Base-by-base conservation (phyloP, 2,888 invertebrate species). In the Kryphioiulus occultus region DNA sequence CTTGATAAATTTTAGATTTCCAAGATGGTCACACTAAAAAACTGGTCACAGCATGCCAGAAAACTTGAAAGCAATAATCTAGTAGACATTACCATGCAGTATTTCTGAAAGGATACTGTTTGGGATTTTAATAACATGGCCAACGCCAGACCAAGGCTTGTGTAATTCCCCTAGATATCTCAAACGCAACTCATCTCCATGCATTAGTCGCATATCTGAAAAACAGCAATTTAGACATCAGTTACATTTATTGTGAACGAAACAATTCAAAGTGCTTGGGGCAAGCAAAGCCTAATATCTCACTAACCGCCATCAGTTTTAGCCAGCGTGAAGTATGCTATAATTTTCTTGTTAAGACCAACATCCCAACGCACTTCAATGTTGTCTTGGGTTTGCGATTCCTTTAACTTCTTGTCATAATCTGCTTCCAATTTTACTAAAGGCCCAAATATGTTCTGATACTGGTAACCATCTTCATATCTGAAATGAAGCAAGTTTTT, bases 281-380 rank as follows among this genome's bases (percentile, higher is more conserved):
- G n/a, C n/a, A n/a, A n/a, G n/a, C n/a, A n/a, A n/a, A n/a, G n/a
- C n/a, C n/a, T n/a, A n/a, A n/a, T n/a, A n/a, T n/a, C n/a, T 32
- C n/a, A 42, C 68, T 15, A 91, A 93, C 94, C 94, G 88, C 98
- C 98, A 91, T 99, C 98, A 2, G 99, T 98, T 93, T 99, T 99
- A 3, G 99, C 98, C 87, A 99, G 93, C 87, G 97, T 97, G 92
- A 99, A 99, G 92, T 98, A 99, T 0, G 99, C 99, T 88, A 98
- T 98, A 0, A 97, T 97, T 92, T 99, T 99, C 93, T 99, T 99
- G 91, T 99, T 99, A 35, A 99, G 94, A 0, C 99, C 99, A 15
- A 98, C 96, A 91, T 99, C 99, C 99, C 99, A 99, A 87, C 99
- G 95, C 0, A 99, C 99, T 91, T 98, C 97, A 88, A 99, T 98